phyloP scores from a whole-genome alignment of 2,113 vertebrate genomes.

The Calyptommatus sinebrachiatus region DNA sequence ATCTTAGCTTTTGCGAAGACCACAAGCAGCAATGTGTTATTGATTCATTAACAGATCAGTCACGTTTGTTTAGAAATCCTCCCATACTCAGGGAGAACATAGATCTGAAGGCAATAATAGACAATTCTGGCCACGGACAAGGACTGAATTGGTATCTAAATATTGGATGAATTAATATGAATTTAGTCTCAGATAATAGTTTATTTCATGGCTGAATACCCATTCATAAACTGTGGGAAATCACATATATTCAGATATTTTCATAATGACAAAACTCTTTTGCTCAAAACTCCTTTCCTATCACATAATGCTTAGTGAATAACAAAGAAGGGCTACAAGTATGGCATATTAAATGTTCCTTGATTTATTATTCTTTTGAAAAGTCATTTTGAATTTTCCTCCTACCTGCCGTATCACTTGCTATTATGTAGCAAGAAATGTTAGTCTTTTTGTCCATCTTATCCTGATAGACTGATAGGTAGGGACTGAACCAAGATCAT shows the following conservation, averaged over 20 bases:
- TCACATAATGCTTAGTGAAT: neutral
- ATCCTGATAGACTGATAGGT: no score
- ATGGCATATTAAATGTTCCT: neutral
- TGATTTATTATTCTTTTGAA: neutral
- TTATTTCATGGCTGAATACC: neutral
- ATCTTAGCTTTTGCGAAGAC: neutral
- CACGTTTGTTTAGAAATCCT: neutral
- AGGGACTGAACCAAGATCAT: no score
- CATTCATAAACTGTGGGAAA: neutral
- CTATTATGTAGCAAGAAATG: no score
- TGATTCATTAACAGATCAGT: neutral
- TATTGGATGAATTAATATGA: neutral
- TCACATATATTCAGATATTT: neutral
- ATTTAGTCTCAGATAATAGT: neutral
- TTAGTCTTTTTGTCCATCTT: no score
- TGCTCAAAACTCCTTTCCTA: neutral
- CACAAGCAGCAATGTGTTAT: neutral
- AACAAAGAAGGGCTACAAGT: neutral
- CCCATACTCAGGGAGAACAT: neutral
- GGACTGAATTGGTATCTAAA: neutral
- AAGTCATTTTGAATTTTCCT: neutral
- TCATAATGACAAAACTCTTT: neutral
- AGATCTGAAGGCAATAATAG: neutral
- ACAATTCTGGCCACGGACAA: neutral
- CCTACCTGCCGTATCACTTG: no score